Percentiles rank a stretch among this genome's conserved stretches.
phyloP scores from a whole-genome alignment of 2,797 vertebrate species.

The Erpetoichthys calabaricus region DNA sequence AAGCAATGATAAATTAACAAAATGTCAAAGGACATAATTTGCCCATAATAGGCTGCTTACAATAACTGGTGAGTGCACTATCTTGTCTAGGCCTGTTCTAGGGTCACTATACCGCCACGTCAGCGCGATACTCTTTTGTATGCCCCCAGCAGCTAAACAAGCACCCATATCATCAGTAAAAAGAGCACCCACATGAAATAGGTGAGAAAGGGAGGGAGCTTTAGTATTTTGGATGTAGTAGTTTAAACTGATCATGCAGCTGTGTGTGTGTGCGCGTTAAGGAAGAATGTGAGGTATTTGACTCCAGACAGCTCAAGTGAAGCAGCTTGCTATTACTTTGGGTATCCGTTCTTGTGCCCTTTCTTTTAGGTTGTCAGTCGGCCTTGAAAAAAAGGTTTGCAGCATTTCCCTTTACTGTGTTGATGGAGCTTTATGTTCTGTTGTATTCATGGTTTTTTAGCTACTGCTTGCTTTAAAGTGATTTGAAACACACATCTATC shows the following conservation, averaged over 20 bases:
- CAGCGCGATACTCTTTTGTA: neutral
- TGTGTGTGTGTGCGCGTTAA: constrained; percentile 5
- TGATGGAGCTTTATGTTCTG: accelerated
- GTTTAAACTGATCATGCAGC: constrained; percentile 3
- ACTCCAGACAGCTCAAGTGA: neutral
- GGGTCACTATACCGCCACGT: neutral
- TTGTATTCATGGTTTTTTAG: neutral
- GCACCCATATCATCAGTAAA: neutral
- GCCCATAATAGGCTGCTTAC: neutral
- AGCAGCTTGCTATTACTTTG: no score
- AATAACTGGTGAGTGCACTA: neutral
- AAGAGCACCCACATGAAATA: neutral
- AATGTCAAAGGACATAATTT: constrained; percentile 4
- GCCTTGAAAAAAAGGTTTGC: no score
- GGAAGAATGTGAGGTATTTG: constrained; percentile 14
- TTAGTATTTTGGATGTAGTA: neutral
- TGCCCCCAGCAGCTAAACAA: constrained; percentile 2
- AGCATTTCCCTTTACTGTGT: no score
- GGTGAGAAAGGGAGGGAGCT: neutral
- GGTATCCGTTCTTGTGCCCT: neutral
- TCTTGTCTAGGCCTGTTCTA: neutral
- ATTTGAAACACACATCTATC: no score
- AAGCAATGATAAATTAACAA: constrained; percentile 6
- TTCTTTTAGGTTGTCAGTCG: neutral
- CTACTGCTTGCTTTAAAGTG: neutral